Percentiles rank a stretch among this genome's conserved stretches.
Conservation (phyloP, 2,888 invertebrate genomes). For the Blomia tropicalis region DNA sequence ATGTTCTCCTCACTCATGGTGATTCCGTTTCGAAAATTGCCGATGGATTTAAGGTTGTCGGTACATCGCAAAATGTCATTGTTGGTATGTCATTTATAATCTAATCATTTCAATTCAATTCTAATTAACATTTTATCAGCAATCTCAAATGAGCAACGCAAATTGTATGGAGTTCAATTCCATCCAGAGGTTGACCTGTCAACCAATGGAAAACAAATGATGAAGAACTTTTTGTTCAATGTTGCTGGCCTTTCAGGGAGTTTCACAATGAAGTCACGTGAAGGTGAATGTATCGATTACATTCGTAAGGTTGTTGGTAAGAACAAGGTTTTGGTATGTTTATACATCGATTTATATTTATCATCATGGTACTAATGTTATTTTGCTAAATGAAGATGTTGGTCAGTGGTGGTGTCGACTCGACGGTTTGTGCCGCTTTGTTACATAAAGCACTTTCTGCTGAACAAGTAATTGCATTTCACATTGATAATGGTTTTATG, state of each 20-base stretch:
- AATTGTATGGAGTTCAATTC: conserved; percentile 90
- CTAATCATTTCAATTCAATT: neutral
- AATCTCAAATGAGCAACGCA: conserved; percentile 72
- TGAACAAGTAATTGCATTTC: conserved; percentile 72
- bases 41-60: conserved; percentile 68
- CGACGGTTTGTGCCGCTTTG: conserved; percentile 95
- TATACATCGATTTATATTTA: conserved; percentile 7
- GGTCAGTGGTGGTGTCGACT: conserved; percentile 96
- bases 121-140: conserved; percentile 42
- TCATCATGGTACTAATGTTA: neutral
- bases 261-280: conserved; percentile 72
- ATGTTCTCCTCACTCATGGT: conserved; percentile 87
- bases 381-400: conserved; percentile 36
- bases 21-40: conserved; percentile 86
- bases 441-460: conserved; percentile 65
- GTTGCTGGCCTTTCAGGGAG: conserved; percentile 68
- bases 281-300: conserved; percentile 75
- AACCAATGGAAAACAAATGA: conserved; percentile 69
- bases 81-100: conserved; percentile 38
- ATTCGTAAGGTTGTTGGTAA: conserved; percentile 73
- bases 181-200: conserved; percentile 97
- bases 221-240: conserved; percentile 84
- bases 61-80: conserved; percentile 62
- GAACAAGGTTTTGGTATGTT: conserved; percentile 74
- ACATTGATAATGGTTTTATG: conserved; percentile 99